Evolutionary conservation across 2,797 vertebrate species (phyloP).

Genomic region (Enteromius viviparus): DNA sequence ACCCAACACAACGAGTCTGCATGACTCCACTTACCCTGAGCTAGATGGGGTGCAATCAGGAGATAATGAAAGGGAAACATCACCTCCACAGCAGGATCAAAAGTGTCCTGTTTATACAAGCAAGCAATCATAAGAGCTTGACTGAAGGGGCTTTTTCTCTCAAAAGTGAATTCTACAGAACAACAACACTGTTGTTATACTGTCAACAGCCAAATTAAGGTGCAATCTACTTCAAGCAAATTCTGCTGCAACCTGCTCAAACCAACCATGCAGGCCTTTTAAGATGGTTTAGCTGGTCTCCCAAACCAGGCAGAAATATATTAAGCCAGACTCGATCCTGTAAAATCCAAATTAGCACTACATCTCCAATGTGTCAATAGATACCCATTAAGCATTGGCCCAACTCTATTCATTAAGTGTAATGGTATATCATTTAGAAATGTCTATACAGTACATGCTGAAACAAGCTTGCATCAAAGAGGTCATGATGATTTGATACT

Average conservation of each 20-base stretch:
- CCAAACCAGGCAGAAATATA: neutral
- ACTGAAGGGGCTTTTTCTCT: neutral
- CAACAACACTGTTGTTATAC: neutral
- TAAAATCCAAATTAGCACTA: neutral
- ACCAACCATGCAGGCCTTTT: neutral
- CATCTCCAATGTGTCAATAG: neutral
- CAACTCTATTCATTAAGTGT: neutral
- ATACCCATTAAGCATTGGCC: neutral
- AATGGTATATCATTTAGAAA: slow-evolving; percentile 28
- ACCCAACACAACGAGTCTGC: slow-evolving; percentile 54
- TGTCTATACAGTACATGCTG: slow-evolving; percentile 6
- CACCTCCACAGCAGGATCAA: slow-evolving; percentile 43
- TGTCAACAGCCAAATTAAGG: slow-evolving; percentile 1
- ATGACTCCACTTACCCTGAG: slow-evolving; percentile 66
- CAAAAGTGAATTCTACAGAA: neutral
- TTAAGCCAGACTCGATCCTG: neutral
- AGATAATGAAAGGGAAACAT: slow-evolving; percentile 56
- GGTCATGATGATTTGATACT: slow-evolving; percentile 22
- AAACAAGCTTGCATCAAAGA: slow-evolving; percentile 19
- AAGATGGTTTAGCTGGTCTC: neutral
- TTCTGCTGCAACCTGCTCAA: no score
- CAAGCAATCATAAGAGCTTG: neutral
- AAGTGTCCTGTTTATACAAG: slow-evolving; percentile 46
- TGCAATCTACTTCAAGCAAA: neutral
- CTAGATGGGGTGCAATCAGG: slow-evolving; percentile 54